phyloP scores from a whole-genome alignment of 2,888 invertebrate species.

The Agonopterix alstromeriana region DNA sequence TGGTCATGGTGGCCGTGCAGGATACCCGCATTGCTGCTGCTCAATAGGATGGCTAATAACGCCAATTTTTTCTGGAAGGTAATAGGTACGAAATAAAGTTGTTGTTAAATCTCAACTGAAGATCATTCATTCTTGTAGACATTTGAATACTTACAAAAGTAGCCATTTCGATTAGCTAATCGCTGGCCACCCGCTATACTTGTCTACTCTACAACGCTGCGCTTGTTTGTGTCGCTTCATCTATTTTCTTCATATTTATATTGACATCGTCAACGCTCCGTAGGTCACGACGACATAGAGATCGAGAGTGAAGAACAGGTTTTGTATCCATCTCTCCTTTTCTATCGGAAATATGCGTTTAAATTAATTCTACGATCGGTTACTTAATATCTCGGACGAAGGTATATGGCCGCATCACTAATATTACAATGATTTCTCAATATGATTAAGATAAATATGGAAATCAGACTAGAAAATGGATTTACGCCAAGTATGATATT shows the following conservation, averaged over 20 bases:
- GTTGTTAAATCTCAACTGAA: background rate
- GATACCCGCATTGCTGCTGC: constrained; percentile 51
- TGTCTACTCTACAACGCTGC: constrained; percentile 54
- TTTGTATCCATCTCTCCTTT: constrained; percentile 50
- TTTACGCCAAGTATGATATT: background rate
- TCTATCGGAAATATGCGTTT: constrained; percentile 57
- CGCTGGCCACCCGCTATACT: constrained; percentile 56
- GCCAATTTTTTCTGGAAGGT: constrained; percentile 59
- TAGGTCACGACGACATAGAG: constrained; percentile 37
- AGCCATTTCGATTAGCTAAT: constrained; percentile 72
- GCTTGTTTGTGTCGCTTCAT: constrained; percentile 57
- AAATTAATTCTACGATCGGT: constrained; percentile 52
- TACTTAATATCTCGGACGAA: constrained; percentile 46
- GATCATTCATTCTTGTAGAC: constrained; percentile 1
- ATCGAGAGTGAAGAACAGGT: constrained; percentile 52
- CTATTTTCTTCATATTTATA: constrained; percentile 65
- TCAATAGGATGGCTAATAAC: constrained; percentile 60
- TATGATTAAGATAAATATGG: constrained; percentile 16
- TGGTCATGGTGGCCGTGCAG: constrained; percentile 42
- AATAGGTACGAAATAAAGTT: constrained; percentile 7
- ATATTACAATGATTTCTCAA: constrained; percentile 26
- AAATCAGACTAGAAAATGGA: constrained; percentile 14
- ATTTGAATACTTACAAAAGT: constrained; percentile 55
- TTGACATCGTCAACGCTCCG: constrained; percentile 37
- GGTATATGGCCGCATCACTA: constrained; percentile 28